Evolutionary conservation across 2,113 vertebrate genomes (phyloP).

Genomic region (Smithornis capensis): DNA sequence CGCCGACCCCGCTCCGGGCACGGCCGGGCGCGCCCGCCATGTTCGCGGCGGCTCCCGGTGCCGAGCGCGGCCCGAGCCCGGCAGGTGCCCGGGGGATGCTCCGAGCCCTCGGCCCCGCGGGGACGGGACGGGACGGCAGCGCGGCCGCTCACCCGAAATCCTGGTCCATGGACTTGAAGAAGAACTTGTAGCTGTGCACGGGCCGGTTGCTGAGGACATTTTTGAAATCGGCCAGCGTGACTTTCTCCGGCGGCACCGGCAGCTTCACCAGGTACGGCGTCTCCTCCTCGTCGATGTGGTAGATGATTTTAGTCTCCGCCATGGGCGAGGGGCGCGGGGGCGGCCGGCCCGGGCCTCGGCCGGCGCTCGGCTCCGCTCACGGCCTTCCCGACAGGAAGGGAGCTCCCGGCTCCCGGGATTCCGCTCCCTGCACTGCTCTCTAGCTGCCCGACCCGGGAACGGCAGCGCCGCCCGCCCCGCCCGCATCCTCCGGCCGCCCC

Average conservation of each 20-base stretch:
- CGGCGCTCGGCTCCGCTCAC: slow-evolving; percentile 48
- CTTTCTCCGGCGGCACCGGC: slow-evolving; percentile 90
- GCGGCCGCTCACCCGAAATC: slow-evolving; percentile 91
- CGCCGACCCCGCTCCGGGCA: too few species aligned
- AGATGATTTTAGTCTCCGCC: slow-evolving; percentile 99
- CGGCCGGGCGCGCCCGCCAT: background rate
- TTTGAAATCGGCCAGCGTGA: slow-evolving; percentile 96
- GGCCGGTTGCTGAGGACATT: slow-evolving; percentile 96
- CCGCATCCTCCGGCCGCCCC: background rate
- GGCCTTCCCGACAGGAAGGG: slow-evolving; percentile 82
- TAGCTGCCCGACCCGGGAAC: slow-evolving; percentile 5
- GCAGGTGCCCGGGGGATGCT: background rate
- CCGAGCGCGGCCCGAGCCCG: too few species aligned
- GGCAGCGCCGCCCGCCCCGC: background rate
- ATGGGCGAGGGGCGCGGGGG: slow-evolving; percentile 78
- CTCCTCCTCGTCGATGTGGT: slow-evolving; percentile 98
- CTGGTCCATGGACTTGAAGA: slow-evolving; percentile 99
- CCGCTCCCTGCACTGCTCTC: slow-evolving; percentile 75
- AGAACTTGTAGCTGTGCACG: slow-evolving; percentile 95
- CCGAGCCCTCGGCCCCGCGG: too few species aligned
- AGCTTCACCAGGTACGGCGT: slow-evolving; percentile 97
- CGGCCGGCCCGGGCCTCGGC: slow-evolving; percentile 54
- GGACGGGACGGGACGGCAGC: too few species aligned
- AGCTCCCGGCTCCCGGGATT: slow-evolving; percentile 58
- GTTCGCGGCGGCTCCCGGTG: background rate